Evolutionary conservation across 2,113 vertebrate genomes (phyloP), one percentile per base, ranked within the genome.

Genomic region (Porphyrio hochstetteri): DNA sequence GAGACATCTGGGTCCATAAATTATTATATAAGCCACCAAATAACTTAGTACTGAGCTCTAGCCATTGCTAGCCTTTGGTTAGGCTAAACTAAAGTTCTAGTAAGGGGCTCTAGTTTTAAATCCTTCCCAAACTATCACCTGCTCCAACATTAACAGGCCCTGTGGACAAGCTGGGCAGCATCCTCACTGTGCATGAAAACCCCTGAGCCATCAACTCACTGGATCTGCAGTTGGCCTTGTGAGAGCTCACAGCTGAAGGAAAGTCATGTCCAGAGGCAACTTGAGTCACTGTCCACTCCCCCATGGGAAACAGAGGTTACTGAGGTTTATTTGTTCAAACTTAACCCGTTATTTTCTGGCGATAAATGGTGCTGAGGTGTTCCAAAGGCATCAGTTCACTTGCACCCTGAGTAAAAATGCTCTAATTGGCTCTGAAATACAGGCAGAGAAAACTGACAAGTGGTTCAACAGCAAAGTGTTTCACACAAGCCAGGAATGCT

Each of bases 131-230:
- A 82, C 35, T 25, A 85, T 31, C 4, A 80, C 44, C 23, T 63
- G 48, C 57, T 23, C n/a, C 42, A 67, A 57, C 48, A 10, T 3
- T 11, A 29, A 74, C 5, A 2, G 70, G 55, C 19, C 11, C 31
- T 29, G 29, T 1, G 56, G 78, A 70, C 19, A 17, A 48, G 29
- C 10, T 64, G 48, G n/a, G 42, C 44, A 65, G 36, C 78, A 71
- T 10, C 57, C 38, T 10, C n/a, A 20, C 10, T 4, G 19, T 1
- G 36, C n/a, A 7, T 0, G 1, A 29, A 13, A 29, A 18, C 65
- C 56, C 67, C 68, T 65, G 3, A 1, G 67, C 64, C 59, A 38
- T 17, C 53, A 23, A 7, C 12, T 20, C 33, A 2, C 7, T 9
- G 72, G 44, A 24, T 57, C 14, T 71, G 46, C 63, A 44, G 35